Conservation (phyloP, 1,140 invertebrate species). For the Venturia canescens region DNA sequence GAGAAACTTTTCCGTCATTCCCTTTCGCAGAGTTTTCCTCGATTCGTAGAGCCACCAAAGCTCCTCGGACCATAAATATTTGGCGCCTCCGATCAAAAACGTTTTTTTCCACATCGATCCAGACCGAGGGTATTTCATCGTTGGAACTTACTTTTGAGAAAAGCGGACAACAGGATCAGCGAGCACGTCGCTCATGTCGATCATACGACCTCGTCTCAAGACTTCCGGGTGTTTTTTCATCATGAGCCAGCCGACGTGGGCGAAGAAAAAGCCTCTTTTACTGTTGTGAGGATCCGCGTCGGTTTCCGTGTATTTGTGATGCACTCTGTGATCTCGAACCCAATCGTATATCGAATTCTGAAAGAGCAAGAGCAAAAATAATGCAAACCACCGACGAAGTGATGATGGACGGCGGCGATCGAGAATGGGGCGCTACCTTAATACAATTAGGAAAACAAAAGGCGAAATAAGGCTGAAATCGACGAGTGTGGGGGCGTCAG, state of each 20-base stretch:
- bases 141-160: constrained; percentile 87
- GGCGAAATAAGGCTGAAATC: too few relatives aligned
- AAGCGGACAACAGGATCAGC: constrained; percentile 91
- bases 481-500: too few relatives aligned
- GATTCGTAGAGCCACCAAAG: too few relatives aligned
- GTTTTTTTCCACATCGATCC: neutral
- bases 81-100: too few relatives aligned
- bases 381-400: too few relatives aligned
- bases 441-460: too few relatives aligned
- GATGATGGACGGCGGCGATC: too few relatives aligned
- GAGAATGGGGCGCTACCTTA: too few relatives aligned
- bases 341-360: constrained; percentile 95
- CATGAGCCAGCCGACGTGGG: constrained; percentile 96
- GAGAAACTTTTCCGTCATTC: too few relatives aligned
- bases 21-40: too few relatives aligned
- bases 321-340: constrained; percentile 95
- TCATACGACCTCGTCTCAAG: constrained; percentile 87
- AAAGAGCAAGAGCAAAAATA: neutral
- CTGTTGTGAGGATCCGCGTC: constrained; percentile 98
- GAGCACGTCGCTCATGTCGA: constrained; percentile 93
- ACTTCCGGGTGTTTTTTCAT: constrained; percentile 94
- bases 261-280: constrained; percentile 96
- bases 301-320: constrained; percentile 97
- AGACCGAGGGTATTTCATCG: neutral
- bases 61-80: too few relatives aligned